Percentiles rank a stretch among this genome's conserved stretches.
phyloP scores from a whole-genome alignment of 2,888 invertebrate species.

The Meandrusa payeni region DNA sequence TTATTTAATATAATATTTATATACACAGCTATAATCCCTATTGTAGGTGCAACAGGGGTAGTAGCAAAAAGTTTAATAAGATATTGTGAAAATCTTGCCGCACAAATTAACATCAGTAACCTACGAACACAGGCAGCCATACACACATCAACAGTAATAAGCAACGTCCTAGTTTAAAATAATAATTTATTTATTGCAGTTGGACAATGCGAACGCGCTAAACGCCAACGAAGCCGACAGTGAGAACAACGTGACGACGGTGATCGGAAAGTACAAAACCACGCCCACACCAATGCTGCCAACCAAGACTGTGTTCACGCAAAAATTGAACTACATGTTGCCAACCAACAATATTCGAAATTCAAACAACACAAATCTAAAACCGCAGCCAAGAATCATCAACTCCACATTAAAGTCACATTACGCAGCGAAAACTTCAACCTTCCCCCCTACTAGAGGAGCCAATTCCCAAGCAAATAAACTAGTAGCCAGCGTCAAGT shows the following conservation, averaged over 20 bases:
- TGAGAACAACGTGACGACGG: slow-evolving; percentile 69
- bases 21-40: too few relatives aligned
- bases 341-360: slow-evolving; percentile 71
- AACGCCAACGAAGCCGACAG: slow-evolving; percentile 65
- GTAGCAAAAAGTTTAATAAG: too few relatives aligned
- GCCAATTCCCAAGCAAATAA: slow-evolving; percentile 62
- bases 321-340: slow-evolving; percentile 71
- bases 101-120: too few relatives aligned
- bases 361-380: slow-evolving; percentile 63
- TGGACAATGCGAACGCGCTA: slow-evolving; percentile 69
- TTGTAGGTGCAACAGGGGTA: too few relatives aligned
- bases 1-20: too few relatives aligned
- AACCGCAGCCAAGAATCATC: slow-evolving; percentile 56
- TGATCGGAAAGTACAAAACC: slow-evolving; percentile 72
- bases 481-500: slow-evolving; percentile 47
- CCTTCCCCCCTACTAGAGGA: slow-evolving; percentile 72
- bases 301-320: slow-evolving; percentile 62
- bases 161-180: too few relatives aligned
- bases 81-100: too few relatives aligned
- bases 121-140: too few relatives aligned
- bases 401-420: slow-evolving; percentile 56
- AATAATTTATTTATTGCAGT: slow-evolving; percentile 48
- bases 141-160: too few relatives aligned
- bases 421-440: slow-evolving; percentile 67
- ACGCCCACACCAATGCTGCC: slow-evolving; percentile 69